phyloP scores from a whole-genome alignment of 2,113 vertebrate species.

The Psilopsiagon aymara region DNA sequence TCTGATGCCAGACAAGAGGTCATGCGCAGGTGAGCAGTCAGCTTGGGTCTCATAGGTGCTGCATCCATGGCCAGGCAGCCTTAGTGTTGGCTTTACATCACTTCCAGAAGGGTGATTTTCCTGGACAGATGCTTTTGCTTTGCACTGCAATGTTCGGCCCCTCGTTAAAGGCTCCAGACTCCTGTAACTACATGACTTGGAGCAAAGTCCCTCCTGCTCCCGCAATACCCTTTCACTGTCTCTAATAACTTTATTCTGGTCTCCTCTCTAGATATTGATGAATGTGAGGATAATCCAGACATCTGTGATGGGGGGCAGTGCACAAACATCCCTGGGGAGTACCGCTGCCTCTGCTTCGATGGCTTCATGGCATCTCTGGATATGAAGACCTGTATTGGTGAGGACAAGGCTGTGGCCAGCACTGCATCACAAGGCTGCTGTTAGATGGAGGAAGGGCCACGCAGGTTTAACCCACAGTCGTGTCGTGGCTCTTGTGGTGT shows the following conservation, averaged over 20 bases:
- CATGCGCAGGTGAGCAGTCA: conserved; percentile 81
- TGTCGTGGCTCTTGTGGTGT: neutral
- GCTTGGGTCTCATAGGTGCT: rapidly evolving
- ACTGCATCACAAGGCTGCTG: rapidly evolving
- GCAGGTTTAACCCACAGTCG: neutral
- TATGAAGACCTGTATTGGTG: conserved; percentile 89
- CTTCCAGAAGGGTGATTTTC: neutral
- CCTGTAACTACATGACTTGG: rapidly evolving
- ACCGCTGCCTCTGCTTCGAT: conserved; percentile 89
- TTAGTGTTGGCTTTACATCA: neutral
- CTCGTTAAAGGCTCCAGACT: neutral
- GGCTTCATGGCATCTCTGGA: conserved; percentile 91
- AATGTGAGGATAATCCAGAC: conserved; percentile 85
- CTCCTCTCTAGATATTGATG: conserved; percentile 61
- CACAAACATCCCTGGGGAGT: conserved; percentile 88
- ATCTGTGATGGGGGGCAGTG: conserved; percentile 93
- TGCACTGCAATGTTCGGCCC: rapidly evolving
- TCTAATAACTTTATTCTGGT: neutral
- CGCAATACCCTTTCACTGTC: neutral
- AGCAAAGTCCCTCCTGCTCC: neutral
- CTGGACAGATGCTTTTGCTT: neutral
- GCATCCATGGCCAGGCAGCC: rapidly evolving
- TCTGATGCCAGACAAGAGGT: conserved; percentile 87
- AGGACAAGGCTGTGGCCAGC: neutral
- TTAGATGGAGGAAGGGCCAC: neutral